phyloP scores from a whole-genome alignment of 64 coral and sea anemone genomes.

The Porites australiensis region DNA sequence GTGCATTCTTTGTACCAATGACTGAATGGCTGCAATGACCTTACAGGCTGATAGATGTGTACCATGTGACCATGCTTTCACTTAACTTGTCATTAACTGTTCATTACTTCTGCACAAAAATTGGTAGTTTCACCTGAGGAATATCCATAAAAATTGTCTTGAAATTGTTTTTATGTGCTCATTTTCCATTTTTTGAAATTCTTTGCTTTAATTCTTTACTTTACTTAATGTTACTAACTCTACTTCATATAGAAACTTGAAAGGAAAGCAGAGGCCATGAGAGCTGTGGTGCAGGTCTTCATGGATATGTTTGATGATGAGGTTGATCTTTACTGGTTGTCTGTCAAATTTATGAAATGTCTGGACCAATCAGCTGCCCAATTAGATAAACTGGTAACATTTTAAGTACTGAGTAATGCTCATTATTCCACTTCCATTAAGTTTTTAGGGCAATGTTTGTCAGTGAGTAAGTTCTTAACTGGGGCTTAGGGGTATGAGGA shows the following conservation, averaged over 20 bases:
- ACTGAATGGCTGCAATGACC: no score
- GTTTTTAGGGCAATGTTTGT: background rate
- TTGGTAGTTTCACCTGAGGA: no score
- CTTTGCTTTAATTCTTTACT: no score
- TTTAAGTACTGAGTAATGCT: background rate
- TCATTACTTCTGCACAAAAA: no score
- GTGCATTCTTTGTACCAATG: no score
- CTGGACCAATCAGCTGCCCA: conserved; percentile 44
- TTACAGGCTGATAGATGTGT: no score
- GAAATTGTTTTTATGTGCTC: no score
- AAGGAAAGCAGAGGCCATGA: conserved; percentile 44
- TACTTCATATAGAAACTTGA: conserved; percentile 9
- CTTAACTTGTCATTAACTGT: no score
- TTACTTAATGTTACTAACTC: background rate
- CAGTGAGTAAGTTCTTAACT: background rate
- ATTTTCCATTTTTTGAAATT: no score
- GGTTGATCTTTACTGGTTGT: conserved; percentile 76
- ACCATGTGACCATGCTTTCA: no score
- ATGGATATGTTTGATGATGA: conserved; percentile 77
- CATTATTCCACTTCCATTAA: background rate
- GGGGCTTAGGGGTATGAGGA: no score
- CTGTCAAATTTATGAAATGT: conserved; percentile 60
- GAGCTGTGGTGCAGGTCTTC: conserved; percentile 60
- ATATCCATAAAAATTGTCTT: no score
- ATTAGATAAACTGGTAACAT: conserved; percentile 64